These are phyloP conservation scores for Chaetodon auriga DNA, from an alignment of 2,113 vertebrate species.

Conservation along the genomic window DNA sequence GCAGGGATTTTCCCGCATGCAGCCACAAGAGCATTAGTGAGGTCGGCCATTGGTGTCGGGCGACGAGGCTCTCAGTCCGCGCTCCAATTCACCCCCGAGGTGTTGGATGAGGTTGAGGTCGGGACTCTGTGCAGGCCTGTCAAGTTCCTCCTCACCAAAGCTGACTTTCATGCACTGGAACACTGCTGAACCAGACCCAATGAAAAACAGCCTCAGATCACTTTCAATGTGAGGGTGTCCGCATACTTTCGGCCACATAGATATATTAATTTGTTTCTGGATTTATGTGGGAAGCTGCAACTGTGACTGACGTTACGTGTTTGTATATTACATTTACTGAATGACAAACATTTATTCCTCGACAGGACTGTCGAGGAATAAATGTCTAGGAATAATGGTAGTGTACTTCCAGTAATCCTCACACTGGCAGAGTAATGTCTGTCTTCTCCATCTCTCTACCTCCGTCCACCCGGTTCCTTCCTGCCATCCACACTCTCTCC, in stretches of 20 bases:
- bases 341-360: not conserved
- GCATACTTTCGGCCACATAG: not conserved
- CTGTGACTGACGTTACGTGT: not conserved
- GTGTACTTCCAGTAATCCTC: constrained; percentile 10
- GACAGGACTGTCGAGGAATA: not conserved
- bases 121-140: not conserved
- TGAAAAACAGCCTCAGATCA: not conserved
- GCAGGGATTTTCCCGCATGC: too few relatives aligned
- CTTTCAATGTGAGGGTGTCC: not conserved
- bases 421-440: constrained; percentile 7
- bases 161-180: not conserved
- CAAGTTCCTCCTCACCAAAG: not conserved
- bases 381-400: too few relatives aligned
- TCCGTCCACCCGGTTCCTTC: constrained; percentile 1
- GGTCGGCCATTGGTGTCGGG: not conserved
- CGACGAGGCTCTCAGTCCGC: not conserved
- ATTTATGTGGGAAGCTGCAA: not conserved
- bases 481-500: constrained; percentile 16
- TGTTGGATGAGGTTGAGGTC: not conserved
- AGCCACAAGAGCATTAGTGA: not conserved
- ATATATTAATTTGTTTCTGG: not conserved
- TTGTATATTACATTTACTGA: not conserved
- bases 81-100: not conserved
- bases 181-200: not conserved
- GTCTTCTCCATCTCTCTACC: not conserved